Base-by-base conservation (phyloP, 2,888 invertebrate genomes). In the Acrobasis suavella region DNA sequence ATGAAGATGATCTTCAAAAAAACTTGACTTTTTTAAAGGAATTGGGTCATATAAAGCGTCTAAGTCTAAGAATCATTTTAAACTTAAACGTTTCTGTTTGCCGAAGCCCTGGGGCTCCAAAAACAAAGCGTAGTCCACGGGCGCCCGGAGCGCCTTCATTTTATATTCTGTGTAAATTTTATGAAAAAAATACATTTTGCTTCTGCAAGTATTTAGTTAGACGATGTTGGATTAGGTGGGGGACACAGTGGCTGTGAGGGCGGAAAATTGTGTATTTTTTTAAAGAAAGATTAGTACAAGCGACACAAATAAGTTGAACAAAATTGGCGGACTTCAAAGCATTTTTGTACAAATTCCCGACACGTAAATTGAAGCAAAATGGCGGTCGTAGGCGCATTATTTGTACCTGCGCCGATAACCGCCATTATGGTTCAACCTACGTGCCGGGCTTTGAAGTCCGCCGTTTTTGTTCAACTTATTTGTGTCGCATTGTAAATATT, bases 151-250 rank as follows among this genome's bases (percentile, higher is more conserved):
- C 63, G 60, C 64, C 72, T 77, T 78, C 80, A 81, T 83, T 83
- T 77, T 75, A 78, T 83, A 83, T 83, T 83, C 83, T 74, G 73
- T 75, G 83, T 79, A 83, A 83, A 83, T 81, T 83, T 81, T 74
- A 79, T 82, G 81, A 82, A 83, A 82, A 32, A 83, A 82, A 83
- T 81, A 83, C 80, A 80, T 77, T 82, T 75, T 75, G 64, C 69
- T 68, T 68, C 70, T 67, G 67, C 64, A 69, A 70, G 72, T 77
- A 73, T 78, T 80, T 78, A 73, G 71, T 73, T 71, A 73, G 66
- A 63, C 67, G 66, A 66, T 73, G 71, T 71, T 67, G 69, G 64
- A 58, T 70, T 63, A 16, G 46, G 64, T 42, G 14, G 61, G 38
- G 70, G 72, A 56, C 49, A 39, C 15, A 2, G 55, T 56, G 62